Conservation (phyloP, 37 sponge, comb jelly and placozoan genomes). For the Axinella damicornis region DNA sequence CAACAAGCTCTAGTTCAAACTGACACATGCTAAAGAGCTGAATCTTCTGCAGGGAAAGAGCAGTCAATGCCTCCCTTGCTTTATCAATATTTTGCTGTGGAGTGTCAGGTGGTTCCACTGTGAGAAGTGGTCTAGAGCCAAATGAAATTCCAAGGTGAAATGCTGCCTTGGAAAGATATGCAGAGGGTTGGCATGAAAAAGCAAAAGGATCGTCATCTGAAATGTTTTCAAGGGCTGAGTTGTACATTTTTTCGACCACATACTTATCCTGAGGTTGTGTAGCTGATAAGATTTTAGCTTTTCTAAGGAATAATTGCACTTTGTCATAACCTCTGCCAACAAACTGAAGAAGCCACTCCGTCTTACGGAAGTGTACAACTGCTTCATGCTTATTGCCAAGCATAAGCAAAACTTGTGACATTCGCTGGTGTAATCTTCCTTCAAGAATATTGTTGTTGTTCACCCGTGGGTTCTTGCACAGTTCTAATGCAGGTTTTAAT, state of each 20-base stretch:
- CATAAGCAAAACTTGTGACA: not conserved
- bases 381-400: not conserved
- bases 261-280: not conserved
- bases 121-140: not conserved
- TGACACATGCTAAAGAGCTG: no score
- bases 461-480: not conserved
- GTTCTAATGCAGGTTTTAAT: not conserved
- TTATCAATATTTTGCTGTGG: not conserved
- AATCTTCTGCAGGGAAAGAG: not conserved
- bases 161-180: not conserved
- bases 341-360: not conserved
- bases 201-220: not conserved
- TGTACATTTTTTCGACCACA: not conserved
- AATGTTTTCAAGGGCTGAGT: not conserved
- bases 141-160: not conserved
- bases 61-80: not conserved
- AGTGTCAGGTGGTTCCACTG: not conserved
- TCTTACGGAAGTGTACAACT: not conserved
- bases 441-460: not conserved
- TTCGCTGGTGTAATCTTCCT: constrained; percentile 1
- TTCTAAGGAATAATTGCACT: not conserved
- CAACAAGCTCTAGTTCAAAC: no score
- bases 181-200: not conserved
- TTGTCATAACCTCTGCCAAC: constrained; percentile 3
- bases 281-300: not conserved